Conservation (phyloP, 2,797 vertebrate genomes). For the Bucorvus abyssinicus region DNA sequence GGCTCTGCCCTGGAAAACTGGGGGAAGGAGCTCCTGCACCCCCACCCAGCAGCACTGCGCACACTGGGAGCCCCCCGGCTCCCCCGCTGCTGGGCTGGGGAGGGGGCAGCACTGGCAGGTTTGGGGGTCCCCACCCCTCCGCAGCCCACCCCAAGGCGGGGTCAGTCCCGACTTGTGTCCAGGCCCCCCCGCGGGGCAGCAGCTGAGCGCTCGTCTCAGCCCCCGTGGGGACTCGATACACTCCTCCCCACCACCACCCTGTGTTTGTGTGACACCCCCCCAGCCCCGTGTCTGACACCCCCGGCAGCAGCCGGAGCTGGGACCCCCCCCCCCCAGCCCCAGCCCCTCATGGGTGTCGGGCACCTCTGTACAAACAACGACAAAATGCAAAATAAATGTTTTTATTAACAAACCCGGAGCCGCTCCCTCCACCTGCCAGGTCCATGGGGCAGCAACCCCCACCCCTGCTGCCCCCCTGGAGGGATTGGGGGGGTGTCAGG, state of each 20-base stretch:
- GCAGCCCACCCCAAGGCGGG: background rate
- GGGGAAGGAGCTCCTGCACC: background rate
- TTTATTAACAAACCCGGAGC: no score
- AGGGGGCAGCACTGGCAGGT: background rate
- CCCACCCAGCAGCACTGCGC: background rate
- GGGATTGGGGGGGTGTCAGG: no score
- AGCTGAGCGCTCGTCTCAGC: background rate
- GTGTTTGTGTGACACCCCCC: conserved; percentile 65
- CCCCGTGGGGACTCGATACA: conserved; percentile 38
- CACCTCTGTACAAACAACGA: conserved; percentile 81
- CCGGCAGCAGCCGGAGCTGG: background rate
- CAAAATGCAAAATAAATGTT: no score
- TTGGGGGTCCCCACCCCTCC: background rate
- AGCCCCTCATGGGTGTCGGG: conserved; percentile 64
- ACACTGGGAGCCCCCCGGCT: background rate
- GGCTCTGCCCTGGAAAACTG: no score
- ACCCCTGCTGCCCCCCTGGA: no score
- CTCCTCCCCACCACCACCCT: background rate
- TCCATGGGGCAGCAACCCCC: no score
- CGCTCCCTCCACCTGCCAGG: no score
- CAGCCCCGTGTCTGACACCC: background rate
- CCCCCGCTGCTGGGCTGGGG: background rate
- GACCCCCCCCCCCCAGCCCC: background rate
- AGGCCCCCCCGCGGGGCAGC: background rate
- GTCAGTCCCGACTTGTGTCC: background rate